Evolutionary conservation across 2,888 invertebrate genomes (phyloP), one percentile per base, ranked within the genome.

Genomic region (Agriopis leucophaearia): DNA sequence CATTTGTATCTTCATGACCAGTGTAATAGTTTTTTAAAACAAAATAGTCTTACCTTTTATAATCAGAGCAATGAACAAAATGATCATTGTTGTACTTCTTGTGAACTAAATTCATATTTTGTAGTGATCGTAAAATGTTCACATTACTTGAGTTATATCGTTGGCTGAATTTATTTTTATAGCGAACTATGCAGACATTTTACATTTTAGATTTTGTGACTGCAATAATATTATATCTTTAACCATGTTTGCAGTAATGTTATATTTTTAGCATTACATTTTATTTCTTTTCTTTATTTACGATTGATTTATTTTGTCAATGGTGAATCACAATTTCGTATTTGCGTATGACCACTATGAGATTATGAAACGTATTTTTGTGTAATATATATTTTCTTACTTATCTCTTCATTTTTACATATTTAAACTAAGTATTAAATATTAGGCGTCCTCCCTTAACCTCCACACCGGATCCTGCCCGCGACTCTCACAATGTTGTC

Each of bases 111-210:
- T 55, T 60, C 74, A 74, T 74, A 71, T 63, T 73, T 60, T 47
- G 59, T 36, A 68, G 36, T 38, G 64, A 12, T 61, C 68, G 65
- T 73, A 71, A 73, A 74, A 67, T 68, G 62, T 12, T 5, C n/a
- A 6, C 38, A 38, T 48, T 38, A 16, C 8, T 40, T 16, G 45
- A 8, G 15, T 69, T 71, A 70, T 72, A 65, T 64, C 15, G 44
- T 68, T 59, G 36, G 56, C 59, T 61, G 66, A 68, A 69, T 74
- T 70, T 69, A 73, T 66, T 71, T 74, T 74, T 70, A 69, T 68
- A 47, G 67, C 55, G 38, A 66, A 63, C 62, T 64, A 15, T 38
- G 51, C n/a, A 50, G 40, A 18, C 36, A 47, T 40, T 58, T 59
- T 47, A 48, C 38, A 50, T 59, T 58, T 58, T 18, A 42, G 3